Conservation (phyloP, 2,113 vertebrate species). For the Muntiacus reevesi region DNA sequence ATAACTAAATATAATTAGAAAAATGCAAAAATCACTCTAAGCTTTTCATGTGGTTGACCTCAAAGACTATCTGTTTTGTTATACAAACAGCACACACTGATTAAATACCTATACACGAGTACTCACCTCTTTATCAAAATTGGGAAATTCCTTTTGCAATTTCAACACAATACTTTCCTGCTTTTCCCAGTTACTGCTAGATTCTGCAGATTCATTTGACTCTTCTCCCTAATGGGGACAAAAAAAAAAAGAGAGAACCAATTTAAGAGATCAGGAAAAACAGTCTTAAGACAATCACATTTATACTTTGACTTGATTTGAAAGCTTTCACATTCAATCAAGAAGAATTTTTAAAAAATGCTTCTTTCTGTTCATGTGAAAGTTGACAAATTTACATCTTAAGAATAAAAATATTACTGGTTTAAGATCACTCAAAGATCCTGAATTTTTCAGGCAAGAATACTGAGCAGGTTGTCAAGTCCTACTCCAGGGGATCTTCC, state of each 20-base stretch:
- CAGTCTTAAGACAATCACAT: neutral
- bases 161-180: constrained; percentile 88
- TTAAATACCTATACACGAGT: neutral
- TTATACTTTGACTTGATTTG: neutral
- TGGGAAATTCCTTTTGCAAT: constrained; percentile 91
- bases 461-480: neutral
- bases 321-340: neutral
- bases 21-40: neutral
- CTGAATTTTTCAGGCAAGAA: neutral
- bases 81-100: neutral
- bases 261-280: neutral
- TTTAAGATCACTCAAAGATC: neutral
- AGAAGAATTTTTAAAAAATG: neutral
- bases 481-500: neutral
- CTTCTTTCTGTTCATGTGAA: neutral
- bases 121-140: constrained; percentile 90
- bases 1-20: neutral
- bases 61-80: neutral
- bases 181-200: constrained; percentile 84
- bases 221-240: constrained; percentile 68
- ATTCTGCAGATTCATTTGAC: constrained; percentile 75
- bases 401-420: neutral
- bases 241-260: neutral
- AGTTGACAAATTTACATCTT: neutral
- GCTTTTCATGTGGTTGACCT: neutral